Percentiles rank a stretch among this genome's conserved stretches.
Evolutionary conservation across 1,140 invertebrate genomes (phyloP).

Genomic region (Neotoxoptera formosana): DNA sequence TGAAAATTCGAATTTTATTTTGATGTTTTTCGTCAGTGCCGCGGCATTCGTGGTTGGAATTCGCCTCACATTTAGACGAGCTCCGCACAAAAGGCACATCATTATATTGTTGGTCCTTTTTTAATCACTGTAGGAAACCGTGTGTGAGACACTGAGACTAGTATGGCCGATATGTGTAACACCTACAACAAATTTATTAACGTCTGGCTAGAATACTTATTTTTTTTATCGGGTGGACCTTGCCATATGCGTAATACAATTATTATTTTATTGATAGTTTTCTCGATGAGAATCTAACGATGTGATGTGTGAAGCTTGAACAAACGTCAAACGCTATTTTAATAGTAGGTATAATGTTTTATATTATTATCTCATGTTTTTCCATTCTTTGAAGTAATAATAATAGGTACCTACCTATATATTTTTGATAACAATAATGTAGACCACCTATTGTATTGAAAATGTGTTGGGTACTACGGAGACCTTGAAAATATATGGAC

Average conservation of each 20-base stretch:
- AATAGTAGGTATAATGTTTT: not conserved
- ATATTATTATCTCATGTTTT: not conserved
- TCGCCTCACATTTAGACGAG: not conserved
- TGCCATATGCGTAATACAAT: not conserved
- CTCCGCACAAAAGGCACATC: not conserved
- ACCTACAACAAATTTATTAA: not conserved
- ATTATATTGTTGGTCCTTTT: not conserved
- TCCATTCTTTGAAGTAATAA: not conserved
- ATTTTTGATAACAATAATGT: not conserved
- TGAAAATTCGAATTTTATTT: not conserved
- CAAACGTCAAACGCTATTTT: not conserved
- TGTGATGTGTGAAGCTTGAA: not conserved
- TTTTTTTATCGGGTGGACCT: not conserved
- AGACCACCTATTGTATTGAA: slow-evolving; percentile 2
- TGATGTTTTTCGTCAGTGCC: not conserved
- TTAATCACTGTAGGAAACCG: not conserved
- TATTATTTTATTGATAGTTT: not conserved
- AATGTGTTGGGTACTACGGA: not conserved
- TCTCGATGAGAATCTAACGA: not conserved
- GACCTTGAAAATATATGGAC: not conserved
- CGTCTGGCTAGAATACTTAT: not conserved
- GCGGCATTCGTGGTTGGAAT: not conserved
- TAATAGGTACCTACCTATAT: not conserved
- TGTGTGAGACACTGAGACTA: not conserved
- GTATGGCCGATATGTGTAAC: not conserved